Conservation (phyloP, 1,140 invertebrate species). For the Ylistrum balloti region DNA sequence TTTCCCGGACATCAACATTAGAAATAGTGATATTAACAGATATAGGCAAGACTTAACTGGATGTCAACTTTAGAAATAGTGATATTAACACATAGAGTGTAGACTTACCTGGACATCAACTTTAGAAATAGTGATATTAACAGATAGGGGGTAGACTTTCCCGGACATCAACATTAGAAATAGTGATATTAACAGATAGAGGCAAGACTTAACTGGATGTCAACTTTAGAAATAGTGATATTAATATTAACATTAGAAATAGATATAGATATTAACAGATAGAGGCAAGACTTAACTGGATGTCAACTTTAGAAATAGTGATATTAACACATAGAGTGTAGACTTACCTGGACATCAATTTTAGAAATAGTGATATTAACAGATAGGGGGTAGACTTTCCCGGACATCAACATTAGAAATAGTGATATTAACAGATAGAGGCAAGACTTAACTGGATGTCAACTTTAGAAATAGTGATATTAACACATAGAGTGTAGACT, state of each 20-base stretch:
- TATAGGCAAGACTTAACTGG: not conserved
- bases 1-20: not conserved
- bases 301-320: too few species aligned
- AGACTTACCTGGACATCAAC: too few species aligned
- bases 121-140: too few species aligned
- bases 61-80: not conserved
- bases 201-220: constrained; percentile 51
- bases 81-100: not conserved
- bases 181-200: not conserved
- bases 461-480: too few species aligned
- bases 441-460: too few species aligned
- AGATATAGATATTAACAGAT: not conserved
- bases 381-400: not conserved
- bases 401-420: not conserved
- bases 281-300: too few species aligned
- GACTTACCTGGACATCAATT: not conserved
- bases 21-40: not conserved
- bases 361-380: not conserved
- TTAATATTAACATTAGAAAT: not conserved
- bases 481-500: too few species aligned
- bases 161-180: not conserved
- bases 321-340: too few species aligned
- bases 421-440: not conserved
- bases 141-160: too few species aligned
- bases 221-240: not conserved